These are phyloP conservation scores for Lagenorhynchus albirostris DNA, from an alignment of 2,113 vertebrate species.

Conservation along the genomic window DNA sequence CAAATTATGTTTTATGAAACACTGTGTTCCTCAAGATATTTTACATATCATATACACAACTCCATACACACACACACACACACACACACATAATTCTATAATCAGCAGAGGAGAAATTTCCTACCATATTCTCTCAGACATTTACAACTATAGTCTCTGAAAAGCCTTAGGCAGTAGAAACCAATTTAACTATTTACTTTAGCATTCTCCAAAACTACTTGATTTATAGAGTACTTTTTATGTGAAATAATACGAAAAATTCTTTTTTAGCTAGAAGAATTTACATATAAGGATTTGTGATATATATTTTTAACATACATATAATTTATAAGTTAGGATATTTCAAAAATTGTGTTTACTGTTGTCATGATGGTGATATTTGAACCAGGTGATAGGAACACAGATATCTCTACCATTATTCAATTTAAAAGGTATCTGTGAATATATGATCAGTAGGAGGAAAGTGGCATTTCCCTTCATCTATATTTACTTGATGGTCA, in stretches of 20 bases:
- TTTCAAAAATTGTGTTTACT: neutral
- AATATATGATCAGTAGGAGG: neutral
- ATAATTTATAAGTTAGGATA: neutral
- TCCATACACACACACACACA: neutral
- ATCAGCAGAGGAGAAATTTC: neutral
- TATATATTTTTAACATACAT: neutral
- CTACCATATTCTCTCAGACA: neutral
- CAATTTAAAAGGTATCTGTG: neutral
- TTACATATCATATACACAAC: neutral
- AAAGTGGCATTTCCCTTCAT: conserved; percentile 10
- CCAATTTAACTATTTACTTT: neutral
- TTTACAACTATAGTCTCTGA: neutral
- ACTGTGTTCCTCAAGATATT: neutral
- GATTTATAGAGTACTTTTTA: neutral
- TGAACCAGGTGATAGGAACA: neutral
- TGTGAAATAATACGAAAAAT: neutral
- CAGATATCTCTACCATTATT: neutral
- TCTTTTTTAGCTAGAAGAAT: neutral
- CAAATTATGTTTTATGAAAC: neutral
- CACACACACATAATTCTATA: neutral
- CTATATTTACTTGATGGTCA: conserved; percentile 49
- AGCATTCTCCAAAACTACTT: neutral
- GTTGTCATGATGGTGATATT: neutral
- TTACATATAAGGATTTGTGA: neutral
- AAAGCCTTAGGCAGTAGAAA: neutral